Conservation (phyloP, 2,888 invertebrate genomes). For the Polymixis flavicincta region DNA sequence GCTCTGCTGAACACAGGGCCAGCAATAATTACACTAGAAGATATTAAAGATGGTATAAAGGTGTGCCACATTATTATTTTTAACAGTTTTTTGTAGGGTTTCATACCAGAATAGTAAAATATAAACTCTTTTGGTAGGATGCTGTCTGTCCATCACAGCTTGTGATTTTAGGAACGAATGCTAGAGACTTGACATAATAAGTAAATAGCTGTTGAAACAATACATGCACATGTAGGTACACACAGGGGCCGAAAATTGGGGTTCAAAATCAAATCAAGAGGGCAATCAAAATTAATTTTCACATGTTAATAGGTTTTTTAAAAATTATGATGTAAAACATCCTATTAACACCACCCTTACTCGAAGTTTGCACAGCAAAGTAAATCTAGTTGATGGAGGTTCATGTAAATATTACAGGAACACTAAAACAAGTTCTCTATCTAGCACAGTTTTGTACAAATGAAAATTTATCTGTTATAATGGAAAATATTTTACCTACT, state of each 20-base stretch:
- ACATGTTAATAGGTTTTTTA: not conserved
- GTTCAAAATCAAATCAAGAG: not conserved
- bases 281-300: not conserved
- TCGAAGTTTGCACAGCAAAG: not conserved
- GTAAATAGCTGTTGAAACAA: not conserved
- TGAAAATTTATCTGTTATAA: not conserved
- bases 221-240: too few species aligned
- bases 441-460: not conserved
- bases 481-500: not conserved
- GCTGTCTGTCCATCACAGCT: not conserved
- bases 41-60: constrained; percentile 94
- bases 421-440: not conserved
- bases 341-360: not conserved
- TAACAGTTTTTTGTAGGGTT: not conserved
- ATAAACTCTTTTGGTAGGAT: not conserved
- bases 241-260: too few species aligned
- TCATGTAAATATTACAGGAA: not conserved
- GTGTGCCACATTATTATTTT: constrained; percentile 75
- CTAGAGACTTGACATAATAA: not conserved
- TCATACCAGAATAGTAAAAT: not conserved
- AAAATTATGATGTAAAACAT: not conserved
- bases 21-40: constrained; percentile 90
- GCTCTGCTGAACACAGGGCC: constrained; percentile 74
- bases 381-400: not conserved
- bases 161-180: not conserved